Base-by-base conservation (phyloP, 2,888 invertebrate species). In the Plagodis pulveraria region DNA sequence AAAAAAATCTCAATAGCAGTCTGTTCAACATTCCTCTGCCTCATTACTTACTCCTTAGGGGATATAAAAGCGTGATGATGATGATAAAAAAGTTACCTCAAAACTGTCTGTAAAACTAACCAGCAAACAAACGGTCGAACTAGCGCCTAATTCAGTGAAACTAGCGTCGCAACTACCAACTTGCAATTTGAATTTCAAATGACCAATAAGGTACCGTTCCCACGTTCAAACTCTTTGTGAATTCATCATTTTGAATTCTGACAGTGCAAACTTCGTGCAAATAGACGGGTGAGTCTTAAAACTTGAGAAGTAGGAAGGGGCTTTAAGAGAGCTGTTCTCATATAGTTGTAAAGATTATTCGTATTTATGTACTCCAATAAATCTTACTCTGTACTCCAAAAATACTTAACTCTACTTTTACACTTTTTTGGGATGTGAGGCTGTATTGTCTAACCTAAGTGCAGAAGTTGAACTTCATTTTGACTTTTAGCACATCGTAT, bases 131-230 rank as follows among this genome's bases (percentile, higher is more conserved):
- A 47, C 49, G 11, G 6, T 42, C 38, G 40, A 36, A 22, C 38
- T 12, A 34, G 12, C 43, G n/a, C 49, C 45, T 50, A 53, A 58
- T 69, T 50, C 64, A 42, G 50, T 59, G 57, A 58, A 67, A 67
- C 65, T 66, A 69, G 61, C 57, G 62, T 66, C 22, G 22, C 48
- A 67, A 70, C 64, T 63, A 62, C 55, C 35, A 51, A 55, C 52
- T 63, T 62, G 36, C 64, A 63, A 85, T 85, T 82, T 84, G 77
- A 78, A 84, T 71, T 85, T 83, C 84, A 81, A 82, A 85, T 83
- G 66, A 62, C 62, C 73, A 75, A 77, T 81, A 79, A 79, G 78
- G 80, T 75, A 72, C 61, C 67, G 70, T 69, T 74, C 70, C 67
- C 66, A 67, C 69, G 73, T 69, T 77, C 65, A 60, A 67, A 65